These are phyloP conservation scores for Ectemnius cavifrons DNA, from an alignment of 2,888 invertebrate genomes.

Conservation along the genomic window DNA sequence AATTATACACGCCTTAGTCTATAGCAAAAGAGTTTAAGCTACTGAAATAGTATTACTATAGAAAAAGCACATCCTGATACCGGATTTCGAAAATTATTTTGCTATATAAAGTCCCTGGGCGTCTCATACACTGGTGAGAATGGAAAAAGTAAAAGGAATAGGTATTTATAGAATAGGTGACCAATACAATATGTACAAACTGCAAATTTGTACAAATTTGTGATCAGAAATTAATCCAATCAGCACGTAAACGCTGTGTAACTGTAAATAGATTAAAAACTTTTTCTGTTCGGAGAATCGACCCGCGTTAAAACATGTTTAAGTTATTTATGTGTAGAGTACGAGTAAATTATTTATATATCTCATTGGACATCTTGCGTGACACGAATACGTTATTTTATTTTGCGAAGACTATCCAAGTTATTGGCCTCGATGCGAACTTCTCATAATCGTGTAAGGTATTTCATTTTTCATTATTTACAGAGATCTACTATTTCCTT, in stretches of 20 bases:
- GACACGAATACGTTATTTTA: conserved; percentile 30
- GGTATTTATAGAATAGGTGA: conserved; percentile 59
- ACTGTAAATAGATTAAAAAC: conserved; percentile 58
- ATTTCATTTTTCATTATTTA: conserved; percentile 22
- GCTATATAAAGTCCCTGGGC: conserved; percentile 49
- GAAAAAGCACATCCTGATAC: conserved; percentile 40
- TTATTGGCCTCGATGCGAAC: conserved; percentile 15
- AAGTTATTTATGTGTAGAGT: conserved; percentile 48
- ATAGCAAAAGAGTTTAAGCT: conserved; percentile 30
- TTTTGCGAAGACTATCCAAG: conserved; percentile 25
- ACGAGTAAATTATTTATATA: conserved; percentile 56
- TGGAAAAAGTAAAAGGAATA: conserved; percentile 37
- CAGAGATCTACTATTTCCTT: conserved; percentile 26
- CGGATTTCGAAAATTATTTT: conserved; percentile 59
- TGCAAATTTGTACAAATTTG: conserved; percentile 61
- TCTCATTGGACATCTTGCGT: conserved; percentile 39
- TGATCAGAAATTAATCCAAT: conserved; percentile 55
- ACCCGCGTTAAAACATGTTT: conserved; percentile 46
- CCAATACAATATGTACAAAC: conserved; percentile 59
- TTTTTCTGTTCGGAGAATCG: conserved; percentile 41
- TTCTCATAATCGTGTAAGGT: neutral
- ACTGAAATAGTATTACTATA: conserved; percentile 27
- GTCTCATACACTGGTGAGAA: conserved; percentile 47
- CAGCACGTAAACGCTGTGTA: conserved; percentile 36
- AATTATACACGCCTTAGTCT: conserved; percentile 51